Conservation (phyloP, 2,113 vertebrate species). For the Thermophis baileyi region DNA sequence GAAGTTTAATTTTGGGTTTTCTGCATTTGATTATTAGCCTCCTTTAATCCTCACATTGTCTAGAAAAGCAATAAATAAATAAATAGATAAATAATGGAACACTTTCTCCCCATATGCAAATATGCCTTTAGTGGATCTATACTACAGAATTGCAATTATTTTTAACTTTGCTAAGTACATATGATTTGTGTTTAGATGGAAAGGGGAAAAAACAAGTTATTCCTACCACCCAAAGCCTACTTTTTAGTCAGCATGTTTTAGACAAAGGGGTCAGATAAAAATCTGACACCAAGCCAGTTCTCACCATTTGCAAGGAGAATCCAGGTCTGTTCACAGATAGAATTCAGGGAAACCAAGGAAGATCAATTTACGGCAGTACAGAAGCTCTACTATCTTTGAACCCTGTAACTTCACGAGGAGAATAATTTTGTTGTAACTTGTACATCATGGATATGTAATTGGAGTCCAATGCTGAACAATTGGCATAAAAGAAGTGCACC, state of each 20-base stretch:
- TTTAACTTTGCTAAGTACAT: neutral
- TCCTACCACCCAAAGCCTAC: neutral
- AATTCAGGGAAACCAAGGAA: conserved; percentile 52
- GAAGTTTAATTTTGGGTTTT: neutral
- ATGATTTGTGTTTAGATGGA: neutral
- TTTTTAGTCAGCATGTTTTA: conserved; percentile 19
- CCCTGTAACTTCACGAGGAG: conserved; percentile 54
- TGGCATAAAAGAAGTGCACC: conserved; percentile 58
- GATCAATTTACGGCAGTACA: conserved; percentile 72
- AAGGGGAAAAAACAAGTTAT: neutral
- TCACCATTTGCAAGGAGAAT: conserved; percentile 66
- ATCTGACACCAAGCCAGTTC: conserved; percentile 62
- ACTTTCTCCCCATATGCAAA: neutral
- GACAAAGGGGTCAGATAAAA: conserved; percentile 59
- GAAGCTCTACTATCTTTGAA: conserved; percentile 64
- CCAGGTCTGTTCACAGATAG: conserved; percentile 46
- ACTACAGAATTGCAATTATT: neutral
- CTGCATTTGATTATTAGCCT: neutral
- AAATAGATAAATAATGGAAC: neutral
- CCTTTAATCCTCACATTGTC: neutral
- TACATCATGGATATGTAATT: conserved; percentile 64
- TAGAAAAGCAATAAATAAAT: neutral
- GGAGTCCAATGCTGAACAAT: conserved; percentile 60
- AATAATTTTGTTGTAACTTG: conserved; percentile 58
- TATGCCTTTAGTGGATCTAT: neutral